Conservation (phyloP, 30 jellyfish, hydroid and myxozoan genomes). For the Turritopsis rubra region DNA sequence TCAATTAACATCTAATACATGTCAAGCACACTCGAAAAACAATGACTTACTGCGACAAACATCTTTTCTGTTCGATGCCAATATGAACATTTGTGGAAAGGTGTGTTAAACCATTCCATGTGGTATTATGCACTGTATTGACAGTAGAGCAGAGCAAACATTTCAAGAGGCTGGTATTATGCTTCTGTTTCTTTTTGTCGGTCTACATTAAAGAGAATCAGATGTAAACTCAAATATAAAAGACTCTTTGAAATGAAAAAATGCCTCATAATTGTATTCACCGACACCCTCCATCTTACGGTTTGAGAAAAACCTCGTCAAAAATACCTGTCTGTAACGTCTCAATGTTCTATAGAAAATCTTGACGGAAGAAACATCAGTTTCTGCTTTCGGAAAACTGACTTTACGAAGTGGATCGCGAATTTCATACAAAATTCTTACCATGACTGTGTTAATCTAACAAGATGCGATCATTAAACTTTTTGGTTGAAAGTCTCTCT, state of each 20-base stretch:
- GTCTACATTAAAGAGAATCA: neutral
- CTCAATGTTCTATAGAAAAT: no score
- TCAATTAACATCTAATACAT: neutral
- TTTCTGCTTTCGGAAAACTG: no score
- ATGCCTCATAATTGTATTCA: neutral
- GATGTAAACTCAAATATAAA: neutral
- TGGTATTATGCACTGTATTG: neutral
- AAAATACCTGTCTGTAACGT: no score
- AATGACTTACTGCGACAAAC: neutral
- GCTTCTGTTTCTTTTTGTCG: neutral
- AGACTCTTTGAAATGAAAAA: neutral
- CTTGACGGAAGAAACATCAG: no score
- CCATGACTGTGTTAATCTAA: no score
- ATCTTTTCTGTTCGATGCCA: neutral
- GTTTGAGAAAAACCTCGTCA: neutral
- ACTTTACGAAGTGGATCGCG: no score
- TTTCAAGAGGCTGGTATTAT: neutral
- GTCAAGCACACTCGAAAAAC: neutral
- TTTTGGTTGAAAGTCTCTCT: no score
- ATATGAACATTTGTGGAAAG: neutral
- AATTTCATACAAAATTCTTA: no score
- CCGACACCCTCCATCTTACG: neutral
- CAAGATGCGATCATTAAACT: no score
- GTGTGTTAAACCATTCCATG: neutral
- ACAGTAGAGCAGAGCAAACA: neutral